Percentiles rank a stretch among this genome's conserved stretches.
These are phyloP conservation scores for Vanacampus margaritifer DNA, from an alignment of 2,113 vertebrate genomes.

Conservation along the genomic window DNA sequence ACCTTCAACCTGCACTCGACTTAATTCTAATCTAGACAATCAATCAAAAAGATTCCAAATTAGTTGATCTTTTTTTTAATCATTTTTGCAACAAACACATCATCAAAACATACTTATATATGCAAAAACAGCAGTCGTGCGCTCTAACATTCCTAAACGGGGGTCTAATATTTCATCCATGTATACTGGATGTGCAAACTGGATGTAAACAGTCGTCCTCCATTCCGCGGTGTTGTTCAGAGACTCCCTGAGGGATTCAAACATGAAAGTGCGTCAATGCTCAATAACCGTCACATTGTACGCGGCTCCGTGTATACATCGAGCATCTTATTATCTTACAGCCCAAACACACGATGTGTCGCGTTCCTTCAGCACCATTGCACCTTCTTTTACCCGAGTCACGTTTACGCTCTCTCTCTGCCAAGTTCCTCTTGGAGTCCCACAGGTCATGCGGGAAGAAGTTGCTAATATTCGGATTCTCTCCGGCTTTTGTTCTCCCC, in stretches of 20 bases:
- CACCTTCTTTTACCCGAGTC: slow-evolving; percentile 22
- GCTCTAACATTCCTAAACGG: slow-evolving; percentile 18
- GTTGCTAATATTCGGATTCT: not conserved
- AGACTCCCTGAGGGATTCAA: slow-evolving; percentile 20
- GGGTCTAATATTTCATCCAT: slow-evolving; percentile 22
- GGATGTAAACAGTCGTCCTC: slow-evolving; percentile 14
- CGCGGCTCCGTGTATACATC: slow-evolving; percentile 3
- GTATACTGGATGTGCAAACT: slow-evolving; percentile 7
- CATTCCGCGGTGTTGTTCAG: not conserved
- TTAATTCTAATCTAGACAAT: not conserved
- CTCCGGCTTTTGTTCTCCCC: not conserved
- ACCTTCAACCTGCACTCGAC: not conserved
- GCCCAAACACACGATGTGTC: slow-evolving; percentile 15
- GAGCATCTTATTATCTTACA: slow-evolving; percentile 13
- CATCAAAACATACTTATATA: not conserved
- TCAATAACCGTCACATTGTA: not conserved
- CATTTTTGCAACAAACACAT: not conserved
- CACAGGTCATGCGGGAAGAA: slow-evolving; percentile 11
- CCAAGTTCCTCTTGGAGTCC: slow-evolving; percentile 11
- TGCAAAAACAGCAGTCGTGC: slow-evolving; percentile 9
- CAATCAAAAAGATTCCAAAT: not conserved
- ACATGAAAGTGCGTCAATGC: not conserved
- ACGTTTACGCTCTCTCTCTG: slow-evolving; percentile 2
- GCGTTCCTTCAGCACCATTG: slow-evolving; percentile 9
- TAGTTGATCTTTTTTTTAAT: not conserved